Percentiles rank a stretch among this genome's conserved stretches.
Conservation (phyloP, 2,888 invertebrate genomes). For the Pasiphila rectangulata region DNA sequence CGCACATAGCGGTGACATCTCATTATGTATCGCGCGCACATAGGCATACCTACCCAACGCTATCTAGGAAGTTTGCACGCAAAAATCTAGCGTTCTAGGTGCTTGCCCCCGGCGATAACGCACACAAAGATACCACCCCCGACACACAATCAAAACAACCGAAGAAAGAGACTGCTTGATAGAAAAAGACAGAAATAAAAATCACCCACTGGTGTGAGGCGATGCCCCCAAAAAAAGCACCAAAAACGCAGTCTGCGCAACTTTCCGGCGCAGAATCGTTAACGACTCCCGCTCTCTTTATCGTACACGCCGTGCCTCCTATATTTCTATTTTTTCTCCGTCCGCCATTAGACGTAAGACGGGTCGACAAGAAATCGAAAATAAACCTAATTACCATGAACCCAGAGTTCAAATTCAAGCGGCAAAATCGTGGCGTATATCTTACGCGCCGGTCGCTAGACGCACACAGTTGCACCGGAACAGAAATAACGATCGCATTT, state of each 20-base stretch:
- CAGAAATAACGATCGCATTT: constrained; percentile 82
- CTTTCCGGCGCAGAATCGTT: constrained; percentile 82
- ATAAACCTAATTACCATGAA: constrained; percentile 16
- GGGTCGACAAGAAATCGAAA: constrained; percentile 39
- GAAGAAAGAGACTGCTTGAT: constrained; percentile 67
- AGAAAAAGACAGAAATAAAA: constrained; percentile 79
- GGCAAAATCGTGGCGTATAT: constrained; percentile 49
- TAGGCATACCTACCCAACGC: constrained; percentile 44
- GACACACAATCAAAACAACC: constrained; percentile 44
- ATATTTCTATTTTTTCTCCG: constrained; percentile 81
- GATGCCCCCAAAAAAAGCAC: constrained; percentile 81
- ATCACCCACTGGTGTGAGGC: constrained; percentile 78
- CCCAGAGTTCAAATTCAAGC: constrained; percentile 35
- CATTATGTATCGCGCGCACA: constrained; percentile 69
- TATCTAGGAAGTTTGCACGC: constrained; percentile 77
- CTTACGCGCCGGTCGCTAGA: constrained; percentile 55
- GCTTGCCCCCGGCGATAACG: constrained; percentile 60
- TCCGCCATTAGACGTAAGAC: constrained; percentile 74
- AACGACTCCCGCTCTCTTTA: constrained; percentile 81
- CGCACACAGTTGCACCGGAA: constrained; percentile 78
- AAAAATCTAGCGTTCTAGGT: constrained; percentile 76
- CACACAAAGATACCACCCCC: constrained; percentile 37
- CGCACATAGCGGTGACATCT: constrained; percentile 69
- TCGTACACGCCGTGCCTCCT: constrained; percentile 78
- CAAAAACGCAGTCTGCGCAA: constrained; percentile 82